Conservation (phyloP, 1,140 invertebrate species). For the Papilio helenus region DNA sequence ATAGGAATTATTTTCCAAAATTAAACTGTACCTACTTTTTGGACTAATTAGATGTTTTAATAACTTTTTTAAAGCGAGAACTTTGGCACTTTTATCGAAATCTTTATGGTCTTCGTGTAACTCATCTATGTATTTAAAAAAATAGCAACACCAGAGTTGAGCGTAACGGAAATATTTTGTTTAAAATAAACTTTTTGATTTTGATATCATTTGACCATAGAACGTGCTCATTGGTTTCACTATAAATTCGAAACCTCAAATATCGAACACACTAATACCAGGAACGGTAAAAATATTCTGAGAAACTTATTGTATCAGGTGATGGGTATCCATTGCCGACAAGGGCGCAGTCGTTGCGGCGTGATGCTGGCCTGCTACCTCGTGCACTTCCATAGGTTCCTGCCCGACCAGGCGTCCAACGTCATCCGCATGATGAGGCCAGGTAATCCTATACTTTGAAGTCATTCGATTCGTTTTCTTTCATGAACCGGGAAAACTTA, state of each 20-base stretch:
- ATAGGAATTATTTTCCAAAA: no score
- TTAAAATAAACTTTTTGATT: no score
- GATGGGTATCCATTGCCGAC: slow-evolving; percentile 85
- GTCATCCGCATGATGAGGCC: slow-evolving; percentile 85
- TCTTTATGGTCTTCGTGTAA: no score
- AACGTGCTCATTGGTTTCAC: not conserved
- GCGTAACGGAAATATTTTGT: no score
- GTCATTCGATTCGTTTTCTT: not conserved
- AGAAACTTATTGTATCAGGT: slow-evolving; percentile 70
- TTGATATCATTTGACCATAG: no score
- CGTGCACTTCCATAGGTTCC: slow-evolving; percentile 83
- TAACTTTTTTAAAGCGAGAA: no score
- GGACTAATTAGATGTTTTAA: no score
- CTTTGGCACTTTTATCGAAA: no score
- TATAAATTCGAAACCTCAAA: not conserved
- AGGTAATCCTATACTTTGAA: slow-evolving; percentile 48
- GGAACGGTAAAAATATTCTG: not conserved
- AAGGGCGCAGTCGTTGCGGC: slow-evolving; percentile 85
- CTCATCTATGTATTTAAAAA: no score
- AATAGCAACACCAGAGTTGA: no score
- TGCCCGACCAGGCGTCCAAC: slow-evolving; percentile 85
- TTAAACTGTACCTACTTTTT: no score
- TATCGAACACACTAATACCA: not conserved
- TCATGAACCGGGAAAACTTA: not conserved
- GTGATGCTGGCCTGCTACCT: slow-evolving; percentile 86